Base-by-base conservation (phyloP, 2,888 invertebrate species). In the Pseudococcus jackbeardsleyi region DNA sequence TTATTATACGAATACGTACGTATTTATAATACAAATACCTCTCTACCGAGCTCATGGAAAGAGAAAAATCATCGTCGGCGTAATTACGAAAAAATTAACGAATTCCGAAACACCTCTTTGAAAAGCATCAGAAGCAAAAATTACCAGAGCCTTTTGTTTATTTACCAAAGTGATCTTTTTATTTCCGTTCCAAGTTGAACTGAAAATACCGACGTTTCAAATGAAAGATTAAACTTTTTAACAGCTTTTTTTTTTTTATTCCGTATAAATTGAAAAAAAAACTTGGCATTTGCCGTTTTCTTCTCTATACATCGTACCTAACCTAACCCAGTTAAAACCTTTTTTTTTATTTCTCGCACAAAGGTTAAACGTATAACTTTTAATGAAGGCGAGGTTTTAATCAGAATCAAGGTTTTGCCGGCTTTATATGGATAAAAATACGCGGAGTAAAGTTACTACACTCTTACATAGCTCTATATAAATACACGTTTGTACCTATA, bases 241-340 rank as follows among this genome's bases (percentile, higher is more conserved):
- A 46, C 79, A 33, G 33, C 46, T 82, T 82, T 46, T 19, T 82
- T 82, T 46, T 19, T 64, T 82, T 82, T 82, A 82, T 82, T 46
- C 46, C 11, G 22, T 82, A 82, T 82, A 82, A 82, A 82, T 82
- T 82, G 42, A 82, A 82, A 82, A 82, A 82, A 79, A 82, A 82
- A 82, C 42, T 42, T 46, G 79, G 19, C 79, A 46, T 42, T 82
- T 19, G 42, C 19, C 26, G 26, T 72, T 72, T 33, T 82, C 19
- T 82, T 46, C 79, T 46, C 79, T 46, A 19, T 82, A 59, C 59
- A 59, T n/a, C 9, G 42, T 42, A 42, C 42, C 42, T 59, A n/a
- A 64, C 22, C 22, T 46, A 46, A 82, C 46, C n/a, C 15, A 82
- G 79, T 82, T 82, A 19, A 33, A 42, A 82, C 33, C 39, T 77